phyloP scores from a whole-genome alignment of 2,888 invertebrate species.

The Ochropleura leucogaster region DNA sequence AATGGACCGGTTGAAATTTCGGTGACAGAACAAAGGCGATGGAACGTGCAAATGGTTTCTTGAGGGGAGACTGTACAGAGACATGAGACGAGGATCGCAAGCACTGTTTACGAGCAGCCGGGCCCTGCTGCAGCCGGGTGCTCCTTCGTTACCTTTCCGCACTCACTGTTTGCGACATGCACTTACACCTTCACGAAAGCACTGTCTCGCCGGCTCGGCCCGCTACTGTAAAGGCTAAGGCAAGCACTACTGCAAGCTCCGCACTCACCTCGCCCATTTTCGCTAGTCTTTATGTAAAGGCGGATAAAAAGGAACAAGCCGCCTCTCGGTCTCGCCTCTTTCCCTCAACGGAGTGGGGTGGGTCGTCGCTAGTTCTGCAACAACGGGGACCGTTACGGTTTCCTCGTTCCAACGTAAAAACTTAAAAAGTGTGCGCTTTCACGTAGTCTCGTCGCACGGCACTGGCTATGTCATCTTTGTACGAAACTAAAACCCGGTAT shows the following conservation, averaged over 20 bases:
- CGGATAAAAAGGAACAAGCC: constrained; percentile 88
- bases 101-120: constrained; percentile 77
- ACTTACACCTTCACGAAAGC: constrained; percentile 86
- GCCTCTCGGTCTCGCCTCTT: constrained; percentile 88
- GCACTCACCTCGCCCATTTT: constrained; percentile 91
- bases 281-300: constrained; percentile 88
- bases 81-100: constrained; percentile 71
- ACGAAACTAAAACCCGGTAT: constrained; percentile 89
- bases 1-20: constrained; percentile 59
- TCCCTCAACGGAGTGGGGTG: constrained; percentile 87
- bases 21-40: constrained; percentile 78
- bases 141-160: constrained; percentile 74
- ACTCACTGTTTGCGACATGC: constrained; percentile 85
- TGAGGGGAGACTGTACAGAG: constrained; percentile 68
- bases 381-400: constrained; percentile 88
- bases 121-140: constrained; percentile 61
- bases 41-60: constrained; percentile 76
- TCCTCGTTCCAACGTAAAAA: constrained; percentile 88
- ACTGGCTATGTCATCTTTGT: constrained; percentile 90
- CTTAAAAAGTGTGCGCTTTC: constrained; percentile 89
- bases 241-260: constrained; percentile 88
- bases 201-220: constrained; percentile 76
- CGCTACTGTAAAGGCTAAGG: constrained; percentile 82
- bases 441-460: constrained; percentile 87
- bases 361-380: constrained; percentile 90